These are phyloP conservation scores for Serripes groenlandicus DNA, from an alignment of 2,888 invertebrate species.

Conservation along the genomic window DNA sequence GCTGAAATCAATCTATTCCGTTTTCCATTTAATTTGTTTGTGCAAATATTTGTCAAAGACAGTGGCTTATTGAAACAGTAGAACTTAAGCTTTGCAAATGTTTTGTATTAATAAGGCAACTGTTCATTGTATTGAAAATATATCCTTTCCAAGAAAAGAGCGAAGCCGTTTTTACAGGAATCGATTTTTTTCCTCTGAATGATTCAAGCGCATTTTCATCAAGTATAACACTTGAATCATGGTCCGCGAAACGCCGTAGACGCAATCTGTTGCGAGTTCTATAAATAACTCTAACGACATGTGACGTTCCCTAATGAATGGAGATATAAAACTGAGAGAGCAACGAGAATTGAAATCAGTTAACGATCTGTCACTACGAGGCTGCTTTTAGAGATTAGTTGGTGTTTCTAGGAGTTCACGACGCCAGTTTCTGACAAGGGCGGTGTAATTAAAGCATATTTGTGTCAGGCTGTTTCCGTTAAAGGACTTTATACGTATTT, in stretches of 20 bases:
- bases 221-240: background rate
- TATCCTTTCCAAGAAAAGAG: background rate
- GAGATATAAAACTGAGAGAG: slow-evolving; percentile 6
- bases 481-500: background rate
- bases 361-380: slow-evolving; percentile 15
- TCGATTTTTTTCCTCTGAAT: slow-evolving; percentile 4
- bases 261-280: slow-evolving; percentile 20
- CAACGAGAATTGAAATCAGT: slow-evolving; percentile 10
- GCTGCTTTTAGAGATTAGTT: background rate
- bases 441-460: too few species aligned
- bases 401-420: background rate
- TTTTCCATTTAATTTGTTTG: too few species aligned
- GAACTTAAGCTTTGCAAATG: too few species aligned
- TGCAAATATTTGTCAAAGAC: too few species aligned
- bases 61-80: too few species aligned
- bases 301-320: slow-evolving; percentile 18
- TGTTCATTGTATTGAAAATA: background rate
- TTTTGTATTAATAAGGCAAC: background rate
- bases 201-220: background rate
- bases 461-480: too few species aligned
- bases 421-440: background rate
- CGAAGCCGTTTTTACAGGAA: background rate
- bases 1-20: too few species aligned
- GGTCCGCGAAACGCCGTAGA: background rate
- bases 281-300: slow-evolving; percentile 16